Evolutionary conservation across 2,797 vertebrate genomes (phyloP).

Genomic region (Pelobates cultripes): DNA sequence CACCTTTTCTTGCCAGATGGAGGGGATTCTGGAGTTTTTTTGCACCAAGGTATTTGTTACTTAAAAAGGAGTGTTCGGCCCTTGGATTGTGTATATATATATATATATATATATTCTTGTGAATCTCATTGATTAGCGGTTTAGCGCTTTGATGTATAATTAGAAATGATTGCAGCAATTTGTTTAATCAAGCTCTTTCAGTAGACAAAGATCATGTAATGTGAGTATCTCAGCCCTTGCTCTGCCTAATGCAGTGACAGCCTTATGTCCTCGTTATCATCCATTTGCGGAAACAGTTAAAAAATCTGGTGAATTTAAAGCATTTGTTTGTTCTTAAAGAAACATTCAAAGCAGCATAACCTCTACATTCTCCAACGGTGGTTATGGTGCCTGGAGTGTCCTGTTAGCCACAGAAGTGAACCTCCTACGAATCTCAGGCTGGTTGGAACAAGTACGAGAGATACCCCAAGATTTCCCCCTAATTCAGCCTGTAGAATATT

Average conservation of each 20-base stretch:
- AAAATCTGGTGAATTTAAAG: background rate
- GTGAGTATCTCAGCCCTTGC: constrained; percentile 11
- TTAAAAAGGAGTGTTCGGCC: background rate
- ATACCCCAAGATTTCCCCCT: too few species aligned
- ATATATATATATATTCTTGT: constrained; percentile 13
- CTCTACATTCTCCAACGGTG: too few species aligned
- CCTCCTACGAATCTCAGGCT: too few species aligned
- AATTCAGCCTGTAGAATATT: too few species aligned
- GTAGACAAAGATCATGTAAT: constrained; percentile 43
- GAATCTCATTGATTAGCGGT: constrained; percentile 44
- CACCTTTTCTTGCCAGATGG: too few species aligned
- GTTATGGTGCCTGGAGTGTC: too few species aligned
- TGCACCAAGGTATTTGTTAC: too few species aligned
- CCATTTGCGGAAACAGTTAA: background rate
- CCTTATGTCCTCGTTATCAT: background rate
- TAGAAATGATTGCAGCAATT: constrained; percentile 54
- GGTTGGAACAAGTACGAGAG: too few species aligned
- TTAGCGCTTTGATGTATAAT: constrained; percentile 50
- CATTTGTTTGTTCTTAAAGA: too few species aligned
- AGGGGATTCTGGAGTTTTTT: too few species aligned
- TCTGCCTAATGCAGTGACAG: background rate
- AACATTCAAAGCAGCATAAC: too few species aligned
- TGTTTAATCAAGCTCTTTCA: constrained; percentile 53
- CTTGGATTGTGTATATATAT: constrained; percentile 22
- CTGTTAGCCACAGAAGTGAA: too few species aligned